Conservation (phyloP, 2,888 invertebrate species). For the Drepana falcataria region DNA sequence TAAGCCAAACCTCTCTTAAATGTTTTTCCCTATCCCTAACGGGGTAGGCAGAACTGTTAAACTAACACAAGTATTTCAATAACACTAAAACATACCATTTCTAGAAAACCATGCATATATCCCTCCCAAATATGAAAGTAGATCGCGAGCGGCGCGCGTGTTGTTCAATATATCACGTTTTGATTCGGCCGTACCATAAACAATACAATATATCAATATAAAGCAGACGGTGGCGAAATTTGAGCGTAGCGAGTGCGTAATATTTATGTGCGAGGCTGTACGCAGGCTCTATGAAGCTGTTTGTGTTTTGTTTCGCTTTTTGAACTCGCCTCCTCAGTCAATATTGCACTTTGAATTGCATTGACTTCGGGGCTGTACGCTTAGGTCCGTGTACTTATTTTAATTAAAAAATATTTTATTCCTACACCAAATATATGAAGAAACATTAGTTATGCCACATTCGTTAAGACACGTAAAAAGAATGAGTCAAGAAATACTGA, state of each 20-base stretch:
- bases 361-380: not conserved
- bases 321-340: conserved; percentile 14
- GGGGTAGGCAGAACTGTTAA: too few species aligned
- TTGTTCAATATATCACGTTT: conserved; percentile 76
- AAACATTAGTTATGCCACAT: too few species aligned
- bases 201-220: conserved; percentile 79
- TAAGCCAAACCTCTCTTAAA: too few species aligned
- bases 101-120: conserved; percentile 53
- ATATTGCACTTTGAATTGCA: conserved; percentile 2
- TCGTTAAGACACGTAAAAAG: too few species aligned
- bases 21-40: too few species aligned
- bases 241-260: conserved; percentile 73
- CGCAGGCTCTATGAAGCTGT: conserved; percentile 32
- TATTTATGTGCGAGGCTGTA: conserved; percentile 58
- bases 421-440: too few species aligned
- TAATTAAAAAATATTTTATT: too few species aligned
- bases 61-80: not conserved
- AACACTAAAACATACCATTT: conserved; percentile 25
- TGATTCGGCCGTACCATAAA: conserved; percentile 78
- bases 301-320: conserved; percentile 28
- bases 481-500: too few species aligned
- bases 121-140: conserved; percentile 75
- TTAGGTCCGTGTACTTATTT: too few species aligned
- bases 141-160: conserved; percentile 68
- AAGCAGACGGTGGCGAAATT: conserved; percentile 79